Conservation (phyloP, 2,888 invertebrate species). For the Vanessa cardui region DNA sequence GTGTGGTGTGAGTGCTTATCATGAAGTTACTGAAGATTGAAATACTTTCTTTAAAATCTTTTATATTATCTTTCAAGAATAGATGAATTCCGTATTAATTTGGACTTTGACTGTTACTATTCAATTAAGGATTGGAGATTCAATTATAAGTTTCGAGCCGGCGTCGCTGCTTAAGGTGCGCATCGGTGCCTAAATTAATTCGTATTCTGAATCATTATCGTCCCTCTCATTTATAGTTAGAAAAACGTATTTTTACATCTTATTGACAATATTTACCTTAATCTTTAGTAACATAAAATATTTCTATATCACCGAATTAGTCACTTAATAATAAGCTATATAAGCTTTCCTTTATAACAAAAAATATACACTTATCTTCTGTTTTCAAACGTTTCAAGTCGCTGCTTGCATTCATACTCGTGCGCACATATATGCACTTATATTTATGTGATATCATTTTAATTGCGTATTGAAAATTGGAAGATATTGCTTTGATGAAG, state of each 20-base stretch:
- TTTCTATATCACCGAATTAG: too few relatives aligned
- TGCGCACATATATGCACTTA: too few relatives aligned
- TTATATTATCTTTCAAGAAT: slow-evolving; percentile 34
- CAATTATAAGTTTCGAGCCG: slow-evolving; percentile 68
- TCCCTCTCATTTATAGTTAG: background rate
- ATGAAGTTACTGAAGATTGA: background rate
- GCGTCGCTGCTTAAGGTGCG: slow-evolving; percentile 55
- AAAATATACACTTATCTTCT: too few relatives aligned
- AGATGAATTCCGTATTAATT: slow-evolving; percentile 55
- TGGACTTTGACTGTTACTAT: slow-evolving; percentile 67
- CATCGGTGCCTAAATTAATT: slow-evolving; percentile 58
- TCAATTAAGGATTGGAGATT: slow-evolving; percentile 67
- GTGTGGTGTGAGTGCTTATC: background rate
- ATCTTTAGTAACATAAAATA: too few relatives aligned
- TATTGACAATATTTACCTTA: background rate
- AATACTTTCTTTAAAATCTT: slow-evolving; percentile 25
- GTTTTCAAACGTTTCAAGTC: too few relatives aligned
- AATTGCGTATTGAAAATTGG: too few relatives aligned
- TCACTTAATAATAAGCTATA: too few relatives aligned
- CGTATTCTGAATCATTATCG: slow-evolving; percentile 41
- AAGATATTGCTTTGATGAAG: too few relatives aligned
- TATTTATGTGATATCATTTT: too few relatives aligned
- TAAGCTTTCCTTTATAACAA: too few relatives aligned
- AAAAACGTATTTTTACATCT: background rate
- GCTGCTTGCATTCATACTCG: too few relatives aligned